phyloP scores from a whole-genome alignment of 2,888 invertebrate species.

The Megastigmus dorsalis region DNA sequence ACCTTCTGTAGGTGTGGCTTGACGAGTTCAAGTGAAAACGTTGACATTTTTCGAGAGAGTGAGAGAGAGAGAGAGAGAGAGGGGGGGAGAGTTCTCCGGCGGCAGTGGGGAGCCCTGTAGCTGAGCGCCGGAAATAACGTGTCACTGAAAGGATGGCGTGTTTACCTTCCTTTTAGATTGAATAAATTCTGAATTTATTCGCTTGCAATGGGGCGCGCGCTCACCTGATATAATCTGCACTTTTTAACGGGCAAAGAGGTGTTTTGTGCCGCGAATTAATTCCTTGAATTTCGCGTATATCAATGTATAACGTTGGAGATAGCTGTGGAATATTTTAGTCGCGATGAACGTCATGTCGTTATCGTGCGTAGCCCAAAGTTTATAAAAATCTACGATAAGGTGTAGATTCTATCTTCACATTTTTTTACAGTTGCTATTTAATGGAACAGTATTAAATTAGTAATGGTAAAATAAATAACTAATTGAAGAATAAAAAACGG shows the following conservation, averaged over 20 bases:
- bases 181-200: slow-evolving; percentile 27
- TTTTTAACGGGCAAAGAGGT: slow-evolving; percentile 10
- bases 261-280: slow-evolving; percentile 1
- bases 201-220: neutral
- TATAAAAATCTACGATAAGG: no score
- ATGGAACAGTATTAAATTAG: no score
- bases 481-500: no score
- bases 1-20: neutral
- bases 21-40: slow-evolving; percentile 18
- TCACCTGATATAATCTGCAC: slow-evolving; percentile 15
- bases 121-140: slow-evolving; percentile 28
- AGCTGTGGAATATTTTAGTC: neutral
- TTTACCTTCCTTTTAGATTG: slow-evolving; percentile 39
- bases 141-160: slow-evolving; percentile 37
- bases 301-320: neutral
- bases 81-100: neutral
- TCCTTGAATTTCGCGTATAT: neutral
- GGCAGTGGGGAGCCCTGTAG: neutral
- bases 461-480: no score
- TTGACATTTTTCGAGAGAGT: neutral
- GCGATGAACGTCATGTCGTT: neutral
- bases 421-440: no score
- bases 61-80: neutral
- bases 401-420: no score
- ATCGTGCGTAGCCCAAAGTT: no score